Evolutionary conservation across 2,113 vertebrate species (phyloP).

Genomic region (Ahaetulla prasina): DNA sequence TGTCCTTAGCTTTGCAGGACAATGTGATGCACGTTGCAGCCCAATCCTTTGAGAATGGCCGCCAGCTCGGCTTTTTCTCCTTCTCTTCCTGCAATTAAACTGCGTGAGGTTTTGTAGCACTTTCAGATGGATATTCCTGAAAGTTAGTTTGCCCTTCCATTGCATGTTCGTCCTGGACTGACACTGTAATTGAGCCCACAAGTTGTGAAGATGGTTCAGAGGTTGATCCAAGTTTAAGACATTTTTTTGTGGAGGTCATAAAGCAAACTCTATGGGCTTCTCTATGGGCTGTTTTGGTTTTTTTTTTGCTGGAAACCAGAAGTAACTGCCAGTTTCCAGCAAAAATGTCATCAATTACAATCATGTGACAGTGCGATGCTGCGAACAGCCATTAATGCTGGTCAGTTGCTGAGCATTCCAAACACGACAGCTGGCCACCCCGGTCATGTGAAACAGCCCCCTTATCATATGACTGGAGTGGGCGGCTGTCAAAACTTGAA

Average conservation of each 20-base stretch:
- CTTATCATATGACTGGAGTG: neutral
- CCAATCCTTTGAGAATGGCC: neutral
- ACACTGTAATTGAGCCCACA: neutral
- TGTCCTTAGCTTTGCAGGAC: neutral
- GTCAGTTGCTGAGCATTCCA: neutral
- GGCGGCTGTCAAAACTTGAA: neutral
- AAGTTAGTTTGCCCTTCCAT: neutral
- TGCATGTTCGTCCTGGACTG: neutral
- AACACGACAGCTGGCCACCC: neutral
- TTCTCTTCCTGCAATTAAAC: neutral
- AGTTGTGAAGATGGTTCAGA: neutral
- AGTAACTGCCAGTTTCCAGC: neutral
- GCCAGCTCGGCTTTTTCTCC: neutral
- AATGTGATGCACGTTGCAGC: neutral
- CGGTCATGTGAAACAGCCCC: neutral
- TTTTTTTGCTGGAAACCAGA: neutral
- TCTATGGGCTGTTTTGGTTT: too few relatives aligned
- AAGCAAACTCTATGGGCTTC: neutral
- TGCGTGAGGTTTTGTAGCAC: neutral
- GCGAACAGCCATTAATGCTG: neutral
- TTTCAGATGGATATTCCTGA: neutral
- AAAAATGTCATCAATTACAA: neutral
- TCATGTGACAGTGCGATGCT: neutral
- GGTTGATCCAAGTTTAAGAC: neutral
- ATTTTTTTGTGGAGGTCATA: neutral